phyloP scores from a whole-genome alignment of 1,140 invertebrate species.

The Melitaea cinxia region DNA sequence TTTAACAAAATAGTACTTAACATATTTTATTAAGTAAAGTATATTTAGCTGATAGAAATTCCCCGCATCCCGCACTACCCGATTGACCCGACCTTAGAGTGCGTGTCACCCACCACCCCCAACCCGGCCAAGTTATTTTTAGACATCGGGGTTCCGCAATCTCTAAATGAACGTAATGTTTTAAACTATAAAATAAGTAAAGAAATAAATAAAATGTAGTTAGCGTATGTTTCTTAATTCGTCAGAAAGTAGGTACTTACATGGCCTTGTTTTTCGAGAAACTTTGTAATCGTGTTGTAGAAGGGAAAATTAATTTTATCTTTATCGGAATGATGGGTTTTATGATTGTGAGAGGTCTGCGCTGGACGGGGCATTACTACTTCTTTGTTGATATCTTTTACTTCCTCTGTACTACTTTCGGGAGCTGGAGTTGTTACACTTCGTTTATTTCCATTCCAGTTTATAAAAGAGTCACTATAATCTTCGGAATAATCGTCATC shows the following conservation, averaged over 20 bases:
- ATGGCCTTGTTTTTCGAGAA: constrained; percentile 71
- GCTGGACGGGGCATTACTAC: constrained; percentile 83
- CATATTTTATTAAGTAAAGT: constrained; percentile 42
- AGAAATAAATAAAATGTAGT: not conserved
- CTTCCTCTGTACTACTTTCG: constrained; percentile 36
- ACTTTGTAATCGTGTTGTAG: constrained; percentile 73
- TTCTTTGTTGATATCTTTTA: constrained; percentile 83
- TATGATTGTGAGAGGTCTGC: constrained; percentile 49
- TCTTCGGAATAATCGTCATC: constrained; percentile 72
- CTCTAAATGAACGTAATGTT: constrained; percentile 41
- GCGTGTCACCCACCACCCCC: constrained; percentile 73
- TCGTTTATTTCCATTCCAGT: constrained; percentile 80
- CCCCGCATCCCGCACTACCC: constrained; percentile 50
- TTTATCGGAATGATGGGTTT: constrained; percentile 47
- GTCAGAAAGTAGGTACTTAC: constrained; percentile 48
- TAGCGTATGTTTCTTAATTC: not conserved
- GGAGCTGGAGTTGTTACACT: constrained; percentile 62
- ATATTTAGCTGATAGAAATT: constrained; percentile 52
- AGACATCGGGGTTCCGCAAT: constrained; percentile 67
- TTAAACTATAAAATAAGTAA: constrained; percentile 28
- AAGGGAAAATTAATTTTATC: constrained; percentile 67
- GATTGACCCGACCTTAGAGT: constrained; percentile 70
- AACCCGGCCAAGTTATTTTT: constrained; percentile 76
- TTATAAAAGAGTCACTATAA: constrained; percentile 72
- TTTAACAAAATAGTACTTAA: constrained; percentile 26